Evolutionary conservation across 2,113 vertebrate genomes (phyloP).

Genomic region (Mohoua ochrocephala): DNA sequence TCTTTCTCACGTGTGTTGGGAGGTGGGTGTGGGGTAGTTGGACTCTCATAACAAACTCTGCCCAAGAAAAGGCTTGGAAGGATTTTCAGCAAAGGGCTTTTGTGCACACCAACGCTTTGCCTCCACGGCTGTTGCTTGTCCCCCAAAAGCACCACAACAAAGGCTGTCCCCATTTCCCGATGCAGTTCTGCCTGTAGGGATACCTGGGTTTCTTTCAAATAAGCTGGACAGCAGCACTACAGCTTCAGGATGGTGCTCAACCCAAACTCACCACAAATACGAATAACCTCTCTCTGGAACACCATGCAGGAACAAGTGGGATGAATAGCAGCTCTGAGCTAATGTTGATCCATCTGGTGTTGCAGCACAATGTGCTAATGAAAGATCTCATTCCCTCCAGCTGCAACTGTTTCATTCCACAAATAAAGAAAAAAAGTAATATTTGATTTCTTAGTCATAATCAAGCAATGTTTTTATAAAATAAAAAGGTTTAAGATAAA

Average conservation of each 20-base stretch:
- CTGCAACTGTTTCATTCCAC: not conserved
- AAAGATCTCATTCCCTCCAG: not conserved
- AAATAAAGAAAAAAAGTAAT: not conserved
- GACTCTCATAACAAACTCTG: not conserved
- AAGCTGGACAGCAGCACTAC: not conserved
- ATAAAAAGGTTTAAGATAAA: not conserved
- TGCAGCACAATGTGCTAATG: not conserved
- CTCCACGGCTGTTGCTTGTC: not conserved
- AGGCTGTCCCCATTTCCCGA: not conserved
- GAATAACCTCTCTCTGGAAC: not conserved
- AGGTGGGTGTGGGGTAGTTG: not conserved
- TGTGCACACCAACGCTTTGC: not conserved
- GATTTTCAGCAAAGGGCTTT: not conserved
- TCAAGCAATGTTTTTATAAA: not conserved
- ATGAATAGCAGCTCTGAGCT: not conserved
- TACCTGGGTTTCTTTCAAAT: not conserved
- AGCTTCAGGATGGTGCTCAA: not conserved
- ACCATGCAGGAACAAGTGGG: not conserved
- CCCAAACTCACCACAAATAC: not conserved
- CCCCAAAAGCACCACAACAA: not conserved
- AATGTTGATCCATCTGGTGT: not conserved
- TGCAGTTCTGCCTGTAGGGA: not conserved
- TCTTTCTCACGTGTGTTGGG: not conserved
- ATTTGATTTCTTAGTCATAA: not conserved
- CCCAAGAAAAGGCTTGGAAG: not conserved